Evolutionary conservation across 2,888 invertebrate species (phyloP).

Genomic region (Caenorhabditis macrosperma): DNA sequence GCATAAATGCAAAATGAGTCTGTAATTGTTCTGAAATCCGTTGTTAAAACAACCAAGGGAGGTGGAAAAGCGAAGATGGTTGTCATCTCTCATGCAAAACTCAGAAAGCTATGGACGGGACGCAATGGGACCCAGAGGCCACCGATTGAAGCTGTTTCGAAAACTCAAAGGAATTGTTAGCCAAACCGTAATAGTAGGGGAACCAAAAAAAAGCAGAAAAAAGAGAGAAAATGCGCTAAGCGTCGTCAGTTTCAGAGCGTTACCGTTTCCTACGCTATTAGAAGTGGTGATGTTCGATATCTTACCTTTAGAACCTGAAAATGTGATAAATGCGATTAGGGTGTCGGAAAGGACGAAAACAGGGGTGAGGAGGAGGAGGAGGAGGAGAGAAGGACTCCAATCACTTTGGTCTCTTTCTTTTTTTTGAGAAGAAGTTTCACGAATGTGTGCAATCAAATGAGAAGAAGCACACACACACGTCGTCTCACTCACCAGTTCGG

Average conservation of each 20-base stretch:
- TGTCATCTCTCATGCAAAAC: slow-evolving; percentile 8
- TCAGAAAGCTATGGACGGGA: neutral
- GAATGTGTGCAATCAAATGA: slow-evolving; percentile 19
- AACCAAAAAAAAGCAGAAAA: slow-evolving; percentile 1
- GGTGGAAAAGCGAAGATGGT: slow-evolving; percentile 12
- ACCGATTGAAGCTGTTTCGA: neutral
- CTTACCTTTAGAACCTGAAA: slow-evolving; percentile 63
- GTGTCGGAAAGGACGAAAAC: neutral
- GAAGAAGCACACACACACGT: neutral
- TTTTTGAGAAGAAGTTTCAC: slow-evolving; percentile 22
- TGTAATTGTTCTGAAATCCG: slow-evolving; percentile 20
- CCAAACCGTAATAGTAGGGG: neutral
- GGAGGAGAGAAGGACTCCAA: slow-evolving; percentile 1
- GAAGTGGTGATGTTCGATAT: slow-evolving; percentile 13
- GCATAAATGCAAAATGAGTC: slow-evolving; percentile 25
- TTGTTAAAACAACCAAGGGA: slow-evolving; percentile 60
- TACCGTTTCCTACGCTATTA: slow-evolving; percentile 27
- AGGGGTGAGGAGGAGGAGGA: slow-evolving; percentile 3
- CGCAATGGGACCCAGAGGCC: neutral
- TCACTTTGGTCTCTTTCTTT: neutral
- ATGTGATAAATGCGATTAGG: slow-evolving; percentile 17
- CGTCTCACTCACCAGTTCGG: slow-evolving; percentile 94
- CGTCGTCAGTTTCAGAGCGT: neutral
- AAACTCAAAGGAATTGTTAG: slow-evolving; percentile 15
- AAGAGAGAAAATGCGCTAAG: neutral